phyloP scores from a whole-genome alignment of 2,888 invertebrate genomes.

The Dione vanillae region DNA sequence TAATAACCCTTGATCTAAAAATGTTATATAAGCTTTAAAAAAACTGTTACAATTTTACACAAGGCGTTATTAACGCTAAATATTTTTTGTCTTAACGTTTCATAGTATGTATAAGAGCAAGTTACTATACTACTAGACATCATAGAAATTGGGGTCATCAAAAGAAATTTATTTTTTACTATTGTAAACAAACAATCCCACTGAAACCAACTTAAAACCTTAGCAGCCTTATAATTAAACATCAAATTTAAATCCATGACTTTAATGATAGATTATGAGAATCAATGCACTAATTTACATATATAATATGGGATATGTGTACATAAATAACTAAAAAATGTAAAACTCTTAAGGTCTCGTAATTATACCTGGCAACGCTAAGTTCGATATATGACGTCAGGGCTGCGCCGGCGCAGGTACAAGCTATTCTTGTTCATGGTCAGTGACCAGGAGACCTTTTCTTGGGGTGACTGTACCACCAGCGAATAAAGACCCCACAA shows the following conservation, averaged over 20 bases:
- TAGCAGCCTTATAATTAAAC: neutral
- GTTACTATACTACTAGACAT: no score
- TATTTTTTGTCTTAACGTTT: neutral
- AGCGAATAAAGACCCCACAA: slow-evolving; percentile 55
- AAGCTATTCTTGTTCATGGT: slow-evolving; percentile 79
- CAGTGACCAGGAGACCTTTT: slow-evolving; percentile 81
- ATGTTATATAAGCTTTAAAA: no score
- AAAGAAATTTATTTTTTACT: no score
- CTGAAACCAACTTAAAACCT: no score
- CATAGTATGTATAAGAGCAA: no score
- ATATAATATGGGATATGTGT: neutral
- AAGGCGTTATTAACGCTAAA: no score
- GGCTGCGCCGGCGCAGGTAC: slow-evolving; percentile 68
- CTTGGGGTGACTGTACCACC: slow-evolving; percentile 80
- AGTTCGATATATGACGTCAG: slow-evolving; percentile 67
- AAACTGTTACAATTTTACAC: no score
- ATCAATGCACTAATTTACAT: slow-evolving; percentile 6
- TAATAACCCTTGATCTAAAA: no score
- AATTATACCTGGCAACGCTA: slow-evolving; percentile 37
- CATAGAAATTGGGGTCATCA: no score
- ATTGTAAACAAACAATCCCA: no score
- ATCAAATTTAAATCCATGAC: slow-evolving; percentile 10
- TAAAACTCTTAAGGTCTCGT: slow-evolving; percentile 12
- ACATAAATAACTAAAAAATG: slow-evolving; percentile 6
- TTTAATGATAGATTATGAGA: neutral